A percentile compares a stretch with the other conserved stretches of the same genome.
Evolutionary conservation across 2,888 invertebrate genomes (phyloP).

Genomic region (Synergus umbraculus): DNA sequence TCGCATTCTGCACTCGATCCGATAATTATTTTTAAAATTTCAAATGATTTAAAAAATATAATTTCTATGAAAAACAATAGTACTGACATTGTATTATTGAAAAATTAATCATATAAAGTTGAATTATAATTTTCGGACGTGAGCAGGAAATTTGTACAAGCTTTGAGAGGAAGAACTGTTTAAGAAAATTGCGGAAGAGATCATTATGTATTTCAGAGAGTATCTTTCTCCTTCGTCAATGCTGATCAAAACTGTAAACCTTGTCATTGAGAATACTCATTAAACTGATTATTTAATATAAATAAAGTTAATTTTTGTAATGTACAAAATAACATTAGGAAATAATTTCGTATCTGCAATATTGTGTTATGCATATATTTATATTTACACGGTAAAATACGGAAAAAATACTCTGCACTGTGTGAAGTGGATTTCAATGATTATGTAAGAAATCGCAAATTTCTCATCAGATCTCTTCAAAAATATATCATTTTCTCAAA

Average conservation of each 20-base stretch:
- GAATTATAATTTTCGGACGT: background rate
- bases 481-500: background rate
- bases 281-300: slow-evolving; percentile 70
- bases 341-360: background rate
- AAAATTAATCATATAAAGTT: background rate
- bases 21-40: background rate
- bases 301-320: slow-evolving; percentile 69
- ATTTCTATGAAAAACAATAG: too few relatives aligned
- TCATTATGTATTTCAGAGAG: slow-evolving; percentile 1
- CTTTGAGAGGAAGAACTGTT: background rate
- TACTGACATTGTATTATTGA: too few relatives aligned
- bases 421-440: background rate
- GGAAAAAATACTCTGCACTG: slow-evolving; percentile 32
- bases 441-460: slow-evolving; percentile 3
- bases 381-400: slow-evolving; percentile 22
- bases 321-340: slow-evolving; percentile 67
- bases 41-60: too few relatives aligned
- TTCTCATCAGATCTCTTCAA: slow-evolving; percentile 17
- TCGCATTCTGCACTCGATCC: background rate
- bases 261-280: background rate
- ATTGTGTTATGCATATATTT: slow-evolving; percentile 8
- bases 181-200: slow-evolving; percentile 15
- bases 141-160: background rate
- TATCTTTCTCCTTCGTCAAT: background rate
- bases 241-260: background rate